phyloP scores from a whole-genome alignment of 2,888 invertebrate species.

The Elaeidobius kamerunicus region DNA sequence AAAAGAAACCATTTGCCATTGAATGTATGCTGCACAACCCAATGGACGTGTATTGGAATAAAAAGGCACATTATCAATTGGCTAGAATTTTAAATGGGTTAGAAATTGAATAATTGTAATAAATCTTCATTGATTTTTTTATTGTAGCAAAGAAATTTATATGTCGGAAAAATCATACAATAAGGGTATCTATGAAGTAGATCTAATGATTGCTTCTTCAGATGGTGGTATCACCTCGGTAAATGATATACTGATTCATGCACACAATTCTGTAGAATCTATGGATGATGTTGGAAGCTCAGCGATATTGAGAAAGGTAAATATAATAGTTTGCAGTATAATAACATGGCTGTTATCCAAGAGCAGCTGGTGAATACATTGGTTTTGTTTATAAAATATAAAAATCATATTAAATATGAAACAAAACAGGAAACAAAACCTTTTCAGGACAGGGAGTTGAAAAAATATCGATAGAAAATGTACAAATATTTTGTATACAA shows the following conservation, averaged over 20 bases:
- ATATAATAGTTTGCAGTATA: too few relatives aligned
- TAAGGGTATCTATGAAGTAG: constrained; percentile 46
- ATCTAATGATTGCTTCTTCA: constrained; percentile 44
- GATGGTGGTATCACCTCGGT: constrained; percentile 46
- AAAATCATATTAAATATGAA: too few relatives aligned
- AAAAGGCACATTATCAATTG: constrained; percentile 56
- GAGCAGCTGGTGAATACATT: too few relatives aligned
- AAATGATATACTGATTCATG: constrained; percentile 47
- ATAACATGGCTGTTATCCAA: too few relatives aligned
- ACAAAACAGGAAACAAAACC: too few relatives aligned
- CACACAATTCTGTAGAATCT: constrained; percentile 31
- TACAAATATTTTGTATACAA: too few relatives aligned
- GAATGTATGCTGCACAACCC: constrained; percentile 62
- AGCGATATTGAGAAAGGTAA: constrained; percentile 4
- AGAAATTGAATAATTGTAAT: constrained; percentile 24
- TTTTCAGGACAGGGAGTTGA: too few relatives aligned
- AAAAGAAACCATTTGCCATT: constrained; percentile 55
- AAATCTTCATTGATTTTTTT: too few relatives aligned
- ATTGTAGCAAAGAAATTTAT: constrained; percentile 35
- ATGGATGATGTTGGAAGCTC: constrained; percentile 22
- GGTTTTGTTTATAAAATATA: too few relatives aligned
- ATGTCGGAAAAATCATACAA: constrained; percentile 41
- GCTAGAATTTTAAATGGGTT: constrained; percentile 61
- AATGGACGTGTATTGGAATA: constrained; percentile 51
- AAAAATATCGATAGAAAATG: too few relatives aligned